These are phyloP conservation scores for Phasia obesa DNA, from an alignment of 2,888 invertebrate species.

Conservation along the genomic window DNA sequence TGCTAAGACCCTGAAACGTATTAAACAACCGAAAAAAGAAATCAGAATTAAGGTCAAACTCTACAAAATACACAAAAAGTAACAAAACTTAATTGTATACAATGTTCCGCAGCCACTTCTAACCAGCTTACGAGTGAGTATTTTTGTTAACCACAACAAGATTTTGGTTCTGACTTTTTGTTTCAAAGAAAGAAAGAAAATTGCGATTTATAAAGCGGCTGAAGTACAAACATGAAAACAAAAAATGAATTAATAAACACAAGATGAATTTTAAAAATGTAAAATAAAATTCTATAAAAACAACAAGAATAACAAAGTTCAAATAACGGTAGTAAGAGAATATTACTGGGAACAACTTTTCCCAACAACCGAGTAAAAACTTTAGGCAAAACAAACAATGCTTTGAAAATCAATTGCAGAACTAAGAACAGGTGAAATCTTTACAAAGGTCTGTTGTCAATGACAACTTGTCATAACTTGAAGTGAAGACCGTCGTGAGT, in stretches of 20 bases:
- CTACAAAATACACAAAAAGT: conserved; percentile 1
- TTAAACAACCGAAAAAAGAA: conserved; percentile 27
- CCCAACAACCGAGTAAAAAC: conserved; percentile 1
- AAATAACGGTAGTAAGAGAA: conserved; percentile 59
- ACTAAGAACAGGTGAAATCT: not conserved
- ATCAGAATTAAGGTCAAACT: conserved; percentile 59
- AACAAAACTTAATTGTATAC: conserved; percentile 32
- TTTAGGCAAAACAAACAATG: not conserved
- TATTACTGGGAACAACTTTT: conserved; percentile 13
- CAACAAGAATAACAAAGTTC: conserved; percentile 47
- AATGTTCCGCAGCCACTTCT: conserved; percentile 9
- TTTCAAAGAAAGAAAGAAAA: conserved; percentile 29
- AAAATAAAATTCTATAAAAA: conserved; percentile 2
- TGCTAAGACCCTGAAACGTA: conserved; percentile 39
- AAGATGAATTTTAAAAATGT: conserved; percentile 32
- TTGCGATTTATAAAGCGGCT: not conserved
- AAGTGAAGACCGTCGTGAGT: no score
- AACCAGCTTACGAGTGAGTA: conserved; percentile 29
- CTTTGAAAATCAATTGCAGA: conserved; percentile 28
- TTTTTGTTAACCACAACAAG: conserved; percentile 31
- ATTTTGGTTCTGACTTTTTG: conserved; percentile 5
- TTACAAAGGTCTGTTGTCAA: not conserved
- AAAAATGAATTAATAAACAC: conserved; percentile 50
- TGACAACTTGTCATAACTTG: no score
- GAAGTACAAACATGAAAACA: not conserved